These are phyloP conservation scores for Hyppa rectilinea DNA, from an alignment of 2,888 invertebrate species.

Conservation along the genomic window DNA sequence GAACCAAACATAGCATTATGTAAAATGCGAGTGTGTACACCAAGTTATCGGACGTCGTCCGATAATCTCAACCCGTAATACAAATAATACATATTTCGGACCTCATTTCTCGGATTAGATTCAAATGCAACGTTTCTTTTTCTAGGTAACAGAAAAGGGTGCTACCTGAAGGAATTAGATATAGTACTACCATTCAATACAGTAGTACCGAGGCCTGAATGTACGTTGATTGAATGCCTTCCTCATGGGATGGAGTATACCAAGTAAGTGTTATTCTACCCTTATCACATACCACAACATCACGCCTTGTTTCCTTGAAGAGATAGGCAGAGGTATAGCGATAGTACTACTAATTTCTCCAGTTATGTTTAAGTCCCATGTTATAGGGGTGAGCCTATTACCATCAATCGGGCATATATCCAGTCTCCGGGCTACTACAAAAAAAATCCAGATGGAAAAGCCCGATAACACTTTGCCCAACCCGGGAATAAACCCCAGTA, in stretches of 20 bases:
- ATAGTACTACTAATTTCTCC: too few species aligned
- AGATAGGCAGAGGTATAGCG: too few species aligned
- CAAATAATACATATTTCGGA: not conserved
- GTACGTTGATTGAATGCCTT: not conserved
- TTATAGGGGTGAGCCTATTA: too few species aligned
- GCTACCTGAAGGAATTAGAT: not conserved
- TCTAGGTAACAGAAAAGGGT: not conserved
- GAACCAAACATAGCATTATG: not conserved
- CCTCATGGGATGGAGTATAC: not conserved
- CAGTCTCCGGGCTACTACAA: too few species aligned
- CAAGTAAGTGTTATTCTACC: constrained; percentile 9
- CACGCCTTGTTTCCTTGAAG: too few species aligned
- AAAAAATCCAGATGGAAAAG: too few species aligned
- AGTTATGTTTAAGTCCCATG: too few species aligned
- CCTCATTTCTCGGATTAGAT: not conserved
- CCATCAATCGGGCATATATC: too few species aligned
- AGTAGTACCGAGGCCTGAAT: not conserved
- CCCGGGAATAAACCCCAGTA: too few species aligned
- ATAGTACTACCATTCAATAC: not conserved
- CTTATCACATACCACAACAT: too few species aligned
- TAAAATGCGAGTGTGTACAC: too few species aligned
- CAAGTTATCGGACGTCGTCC: not conserved
- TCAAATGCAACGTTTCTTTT: not conserved
- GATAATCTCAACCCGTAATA: not conserved
- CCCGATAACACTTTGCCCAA: too few species aligned